phyloP scores from a whole-genome alignment of 1,140 invertebrate genomes.

The Dufourea novaeangliae region DNA sequence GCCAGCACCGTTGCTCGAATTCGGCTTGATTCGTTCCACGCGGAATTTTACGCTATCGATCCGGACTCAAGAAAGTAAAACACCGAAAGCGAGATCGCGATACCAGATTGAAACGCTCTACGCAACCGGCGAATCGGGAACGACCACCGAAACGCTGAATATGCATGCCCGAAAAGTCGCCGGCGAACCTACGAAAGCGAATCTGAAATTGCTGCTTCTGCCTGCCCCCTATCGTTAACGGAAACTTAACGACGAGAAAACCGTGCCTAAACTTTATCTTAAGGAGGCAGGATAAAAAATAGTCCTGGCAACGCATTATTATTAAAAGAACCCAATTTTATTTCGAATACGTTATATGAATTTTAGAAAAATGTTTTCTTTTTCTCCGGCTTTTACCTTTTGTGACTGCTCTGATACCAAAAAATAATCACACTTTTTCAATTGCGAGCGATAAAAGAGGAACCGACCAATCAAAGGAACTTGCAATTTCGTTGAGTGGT shows the following conservation, averaged over 20 bases:
- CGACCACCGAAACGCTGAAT: conserved; percentile 14
- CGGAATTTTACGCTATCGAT: background rate
- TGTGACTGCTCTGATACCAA: too few species aligned
- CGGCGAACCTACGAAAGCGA: conserved; percentile 12
- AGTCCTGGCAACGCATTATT: too few species aligned
- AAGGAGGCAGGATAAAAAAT: too few species aligned
- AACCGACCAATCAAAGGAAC: too few species aligned
- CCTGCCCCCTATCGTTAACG: background rate
- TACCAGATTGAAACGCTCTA: conserved; percentile 30
- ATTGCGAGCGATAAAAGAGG: too few species aligned
- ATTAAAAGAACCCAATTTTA: too few species aligned
- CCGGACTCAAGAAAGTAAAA: conserved; percentile 38
- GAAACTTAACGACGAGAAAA: background rate
- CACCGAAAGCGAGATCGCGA: conserved; percentile 47
- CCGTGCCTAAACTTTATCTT: background rate
- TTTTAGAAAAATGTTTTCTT: too few species aligned
- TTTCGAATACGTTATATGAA: too few species aligned
- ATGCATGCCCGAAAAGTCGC: conserved; percentile 9
- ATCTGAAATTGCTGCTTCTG: background rate
- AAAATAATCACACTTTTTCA: too few species aligned
- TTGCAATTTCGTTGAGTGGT: too few species aligned
- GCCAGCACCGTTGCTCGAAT: background rate
- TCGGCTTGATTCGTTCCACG: background rate
- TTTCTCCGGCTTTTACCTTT: too few species aligned
- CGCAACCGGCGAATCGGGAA: conserved; percentile 23